A percentile compares a stretch with the other conserved stretches of the same genome.
Evolutionary conservation across 2,888 invertebrate species (phyloP).

Genomic region (Stenodema calcarata): DNA sequence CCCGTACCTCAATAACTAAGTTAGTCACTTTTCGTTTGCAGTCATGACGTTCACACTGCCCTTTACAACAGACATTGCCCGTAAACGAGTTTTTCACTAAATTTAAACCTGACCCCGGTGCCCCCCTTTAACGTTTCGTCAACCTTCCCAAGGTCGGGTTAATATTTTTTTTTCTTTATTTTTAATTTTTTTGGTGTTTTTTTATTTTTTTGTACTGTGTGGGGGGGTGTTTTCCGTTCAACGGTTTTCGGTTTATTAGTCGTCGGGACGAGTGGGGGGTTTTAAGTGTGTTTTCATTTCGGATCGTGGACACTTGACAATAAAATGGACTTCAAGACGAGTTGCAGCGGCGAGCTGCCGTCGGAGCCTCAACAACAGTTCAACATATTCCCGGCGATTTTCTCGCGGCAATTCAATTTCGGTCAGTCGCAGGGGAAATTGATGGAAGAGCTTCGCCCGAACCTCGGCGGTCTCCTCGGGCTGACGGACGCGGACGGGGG

Average conservation of each 20-base stretch:
- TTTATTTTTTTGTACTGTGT: constrained; percentile 11
- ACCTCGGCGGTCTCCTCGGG: constrained; percentile 80
- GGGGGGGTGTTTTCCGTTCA: not conserved
- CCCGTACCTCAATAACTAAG: constrained; percentile 65
- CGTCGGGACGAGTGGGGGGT: not conserved
- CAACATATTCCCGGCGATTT: constrained; percentile 90
- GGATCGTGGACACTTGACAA: not conserved
- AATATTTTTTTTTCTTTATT: constrained; percentile 14
- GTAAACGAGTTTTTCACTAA: constrained; percentile 51
- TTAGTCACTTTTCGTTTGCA: constrained; percentile 71
- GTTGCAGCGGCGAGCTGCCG: constrained; percentile 54
- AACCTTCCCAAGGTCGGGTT: constrained; percentile 42
- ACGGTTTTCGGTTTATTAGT: not conserved
- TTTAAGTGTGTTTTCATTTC: not conserved
- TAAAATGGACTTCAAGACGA: constrained; percentile 53
- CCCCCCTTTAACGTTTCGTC: constrained; percentile 44
- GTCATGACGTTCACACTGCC: constrained; percentile 61
- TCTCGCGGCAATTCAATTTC: constrained; percentile 76
- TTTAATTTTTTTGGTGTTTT: constrained; percentile 38
- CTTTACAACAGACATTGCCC: constrained; percentile 50
- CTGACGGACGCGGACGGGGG: constrained; percentile 63
- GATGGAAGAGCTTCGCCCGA: constrained; percentile 87
- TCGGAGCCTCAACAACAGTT: constrained; percentile 74
- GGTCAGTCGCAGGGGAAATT: constrained; percentile 65
- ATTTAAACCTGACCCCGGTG: constrained; percentile 49